Conservation (phyloP, 2,113 vertebrate genomes). For the Platysteira castanea region DNA sequence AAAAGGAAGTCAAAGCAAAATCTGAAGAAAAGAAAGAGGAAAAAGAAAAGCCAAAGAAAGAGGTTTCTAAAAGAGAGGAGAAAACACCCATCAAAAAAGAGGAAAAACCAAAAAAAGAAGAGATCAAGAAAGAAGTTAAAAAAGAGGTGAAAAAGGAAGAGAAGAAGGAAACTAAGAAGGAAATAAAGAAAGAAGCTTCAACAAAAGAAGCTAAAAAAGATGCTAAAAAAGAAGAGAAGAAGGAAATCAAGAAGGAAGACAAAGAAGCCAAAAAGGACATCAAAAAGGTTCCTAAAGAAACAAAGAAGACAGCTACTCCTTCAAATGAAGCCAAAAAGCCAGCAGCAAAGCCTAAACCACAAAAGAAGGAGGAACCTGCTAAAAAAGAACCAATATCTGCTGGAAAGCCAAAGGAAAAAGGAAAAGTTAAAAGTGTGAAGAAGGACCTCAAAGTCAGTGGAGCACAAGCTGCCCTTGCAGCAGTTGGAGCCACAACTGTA, state of each 20-base stretch:
- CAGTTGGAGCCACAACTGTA: neutral
- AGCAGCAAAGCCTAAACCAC: constrained; percentile 82
- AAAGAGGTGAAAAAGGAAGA: constrained; percentile 84
- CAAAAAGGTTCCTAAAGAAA: constrained; percentile 83
- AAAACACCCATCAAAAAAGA: constrained; percentile 74
- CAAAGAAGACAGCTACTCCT: constrained; percentile 77
- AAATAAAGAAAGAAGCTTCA: constrained; percentile 79
- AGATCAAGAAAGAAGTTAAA: constrained; percentile 79
- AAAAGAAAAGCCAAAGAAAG: constrained; percentile 83
- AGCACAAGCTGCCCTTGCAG: constrained; percentile 50
- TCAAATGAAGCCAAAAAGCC: constrained; percentile 77
- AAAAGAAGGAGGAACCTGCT: constrained; percentile 81
- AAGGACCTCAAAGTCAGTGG: constrained; percentile 78
- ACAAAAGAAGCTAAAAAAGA: constrained; percentile 84
- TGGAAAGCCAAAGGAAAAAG: constrained; percentile 86
- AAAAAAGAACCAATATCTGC: constrained; percentile 78
- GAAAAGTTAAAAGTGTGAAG: constrained; percentile 81
- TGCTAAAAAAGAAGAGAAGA: constrained; percentile 80
- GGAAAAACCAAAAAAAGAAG: constrained; percentile 81
- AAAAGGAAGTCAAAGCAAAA: constrained; percentile 83
- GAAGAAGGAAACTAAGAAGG: constrained; percentile 76
- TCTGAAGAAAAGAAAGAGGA: constrained; percentile 86
- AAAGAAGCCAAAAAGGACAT: constrained; percentile 85
- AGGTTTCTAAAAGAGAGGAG: constrained; percentile 72
- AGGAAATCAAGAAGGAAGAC: constrained; percentile 86